These are phyloP conservation scores for Marasmarcha lunaedactyla DNA, from an alignment of 2,888 invertebrate species.

Conservation along the genomic window DNA sequence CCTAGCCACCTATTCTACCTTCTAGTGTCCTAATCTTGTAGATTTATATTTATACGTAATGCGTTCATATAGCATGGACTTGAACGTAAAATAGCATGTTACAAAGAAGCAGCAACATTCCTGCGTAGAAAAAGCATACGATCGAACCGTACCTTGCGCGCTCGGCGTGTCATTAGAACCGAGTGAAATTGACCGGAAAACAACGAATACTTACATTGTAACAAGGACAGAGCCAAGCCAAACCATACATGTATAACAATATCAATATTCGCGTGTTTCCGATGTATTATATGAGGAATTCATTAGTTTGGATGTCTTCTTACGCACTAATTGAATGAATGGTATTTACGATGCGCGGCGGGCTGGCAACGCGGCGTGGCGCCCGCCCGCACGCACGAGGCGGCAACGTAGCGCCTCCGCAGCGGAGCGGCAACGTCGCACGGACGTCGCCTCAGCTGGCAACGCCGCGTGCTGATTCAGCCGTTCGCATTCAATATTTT, in stretches of 20 bases:
- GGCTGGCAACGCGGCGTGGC: slow-evolving; percentile 47
- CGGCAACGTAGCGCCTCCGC: slow-evolving; percentile 16
- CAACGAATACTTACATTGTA: neutral
- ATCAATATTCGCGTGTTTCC: neutral
- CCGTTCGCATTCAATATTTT: slow-evolving; percentile 30
- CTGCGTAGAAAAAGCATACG: too few species aligned
- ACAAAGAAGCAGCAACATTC: too few species aligned
- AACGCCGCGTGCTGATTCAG: slow-evolving; percentile 60
- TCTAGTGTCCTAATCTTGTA: too few species aligned
- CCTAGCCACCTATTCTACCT: too few species aligned
- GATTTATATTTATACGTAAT: too few species aligned
- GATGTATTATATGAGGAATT: neutral
- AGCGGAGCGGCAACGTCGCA: slow-evolving; percentile 40
- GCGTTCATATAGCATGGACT: too few species aligned
- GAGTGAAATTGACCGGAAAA: neutral
- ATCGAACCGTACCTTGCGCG: slow-evolving; percentile 6
- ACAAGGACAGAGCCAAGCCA: neutral
- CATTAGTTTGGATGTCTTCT: neutral
- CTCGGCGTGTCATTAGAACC: slow-evolving; percentile 3
- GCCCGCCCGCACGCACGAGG: slow-evolving; percentile 42
- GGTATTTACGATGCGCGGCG: slow-evolving; percentile 46
- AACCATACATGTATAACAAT: neutral
- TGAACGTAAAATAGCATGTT: too few species aligned
- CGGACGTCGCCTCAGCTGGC: slow-evolving; percentile 32
- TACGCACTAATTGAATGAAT: slow-evolving; percentile 47